Evolutionary conservation across 1,140 invertebrate genomes (phyloP).

Genomic region (Cherax quadricarinatus): DNA sequence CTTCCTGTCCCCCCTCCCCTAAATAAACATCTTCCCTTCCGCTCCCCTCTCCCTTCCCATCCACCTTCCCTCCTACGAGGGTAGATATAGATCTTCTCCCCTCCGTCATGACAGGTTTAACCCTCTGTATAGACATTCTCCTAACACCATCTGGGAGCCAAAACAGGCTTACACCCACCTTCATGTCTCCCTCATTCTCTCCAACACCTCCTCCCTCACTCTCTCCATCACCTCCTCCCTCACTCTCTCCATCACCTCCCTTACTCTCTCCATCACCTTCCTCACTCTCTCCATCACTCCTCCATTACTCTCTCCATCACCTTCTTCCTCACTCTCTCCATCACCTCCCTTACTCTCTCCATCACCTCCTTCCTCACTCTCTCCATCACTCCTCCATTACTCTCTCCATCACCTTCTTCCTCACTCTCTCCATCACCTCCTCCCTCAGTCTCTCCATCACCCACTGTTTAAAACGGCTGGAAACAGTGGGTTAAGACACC

Average conservation of each 20-base stretch:
- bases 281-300: constrained; percentile 14
- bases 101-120: neutral
- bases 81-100: no score
- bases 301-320: neutral
- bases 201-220: constrained; percentile 1
- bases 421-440: constrained; percentile 11
- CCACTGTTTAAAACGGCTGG: no score
- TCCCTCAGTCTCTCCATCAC: neutral
- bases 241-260: constrained; percentile 5
- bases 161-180: no score
- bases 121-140: neutral
- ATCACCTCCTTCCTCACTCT: neutral
- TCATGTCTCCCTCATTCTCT: constrained; percentile 16
- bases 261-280: neutral
- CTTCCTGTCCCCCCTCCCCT: no score
- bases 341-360: constrained; percentile 6
- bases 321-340: constrained; percentile 11
- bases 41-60: no score
- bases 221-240: constrained; percentile 11
- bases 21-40: no score
- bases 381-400: neutral
- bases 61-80: no score
- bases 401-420: neutral
- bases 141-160: no score
- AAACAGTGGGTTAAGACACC: no score